These are phyloP conservation scores for Lepus townsendii DNA, from an alignment of 2,797 vertebrate species.

Conservation along the genomic window DNA sequence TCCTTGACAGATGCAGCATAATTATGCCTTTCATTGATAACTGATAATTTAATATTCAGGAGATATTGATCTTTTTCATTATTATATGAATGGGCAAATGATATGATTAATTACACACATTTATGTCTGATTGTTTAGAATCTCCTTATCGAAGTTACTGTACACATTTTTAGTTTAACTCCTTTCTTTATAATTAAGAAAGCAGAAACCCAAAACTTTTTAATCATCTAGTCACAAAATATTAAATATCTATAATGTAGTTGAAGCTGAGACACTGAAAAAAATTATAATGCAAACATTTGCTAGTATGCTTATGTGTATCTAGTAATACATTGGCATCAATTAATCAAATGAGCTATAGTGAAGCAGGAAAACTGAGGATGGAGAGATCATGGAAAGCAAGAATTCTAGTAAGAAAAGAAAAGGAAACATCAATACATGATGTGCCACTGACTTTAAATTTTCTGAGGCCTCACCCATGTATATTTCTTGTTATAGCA, in stretches of 20 bases:
- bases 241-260: not conserved
- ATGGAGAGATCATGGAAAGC: not conserved
- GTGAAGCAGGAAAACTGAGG: not conserved
- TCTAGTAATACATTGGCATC: not conserved
- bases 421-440: not conserved
- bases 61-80: not conserved
- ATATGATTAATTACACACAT: not conserved
- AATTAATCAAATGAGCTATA: not conserved
- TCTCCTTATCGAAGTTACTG: not conserved
- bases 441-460: not conserved
- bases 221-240: not conserved
- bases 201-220: not conserved
- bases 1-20: not conserved
- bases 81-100: not conserved
- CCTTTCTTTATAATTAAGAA: not conserved
- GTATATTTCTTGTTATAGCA: not conserved
- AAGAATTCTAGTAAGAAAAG: not conserved
- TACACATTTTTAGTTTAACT: not conserved
- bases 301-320: not conserved
- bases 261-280: not conserved
- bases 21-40: not conserved
- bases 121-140: not conserved
- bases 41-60: not conserved
- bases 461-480: not conserved
- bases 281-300: not conserved